These are phyloP conservation scores for Cetonia aurata DNA, from an alignment of 2,888 invertebrate genomes.

Conservation along the genomic window DNA sequence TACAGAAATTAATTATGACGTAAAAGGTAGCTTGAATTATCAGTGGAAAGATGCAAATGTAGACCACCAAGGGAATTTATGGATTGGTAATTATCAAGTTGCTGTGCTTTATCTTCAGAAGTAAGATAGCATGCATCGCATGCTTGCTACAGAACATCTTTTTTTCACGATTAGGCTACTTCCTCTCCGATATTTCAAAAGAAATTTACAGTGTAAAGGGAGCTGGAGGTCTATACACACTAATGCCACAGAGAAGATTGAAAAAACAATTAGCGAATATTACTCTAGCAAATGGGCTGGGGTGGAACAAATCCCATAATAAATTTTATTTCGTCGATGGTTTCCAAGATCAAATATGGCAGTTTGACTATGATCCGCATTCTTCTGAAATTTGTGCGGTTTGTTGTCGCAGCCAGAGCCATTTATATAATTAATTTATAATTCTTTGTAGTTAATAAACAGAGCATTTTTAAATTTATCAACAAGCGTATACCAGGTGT, in stretches of 20 bases:
- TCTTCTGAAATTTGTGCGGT: constrained; percentile 10
- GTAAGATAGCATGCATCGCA: neutral
- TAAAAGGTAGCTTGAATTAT: too few species aligned
- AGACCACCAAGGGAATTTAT: too few species aligned
- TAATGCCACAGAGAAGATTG: constrained; percentile 54
- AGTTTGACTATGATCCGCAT: constrained; percentile 7
- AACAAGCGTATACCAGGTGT: neutral
- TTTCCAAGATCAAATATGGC: neutral
- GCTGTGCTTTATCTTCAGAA: too few species aligned
- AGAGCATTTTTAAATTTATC: constrained; percentile 6
- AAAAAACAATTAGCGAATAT: constrained; percentile 63
- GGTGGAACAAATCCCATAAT: constrained; percentile 73
- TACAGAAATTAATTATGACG: too few species aligned
- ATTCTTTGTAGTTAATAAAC: constrained; percentile 17
- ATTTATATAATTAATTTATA: neutral
- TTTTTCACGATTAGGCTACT: neutral
- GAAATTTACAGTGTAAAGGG: constrained; percentile 62
- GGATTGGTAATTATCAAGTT: too few species aligned
- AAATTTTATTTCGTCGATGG: constrained; percentile 2
- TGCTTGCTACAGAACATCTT: neutral
- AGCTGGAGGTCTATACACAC: constrained; percentile 68
- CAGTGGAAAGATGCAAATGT: too few species aligned
- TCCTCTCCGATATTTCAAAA: neutral
- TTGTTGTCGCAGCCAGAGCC: neutral
- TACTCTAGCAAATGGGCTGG: constrained; percentile 82